phyloP scores from a whole-genome alignment of 2,797 vertebrate species.

The Echeneis naucrates region DNA sequence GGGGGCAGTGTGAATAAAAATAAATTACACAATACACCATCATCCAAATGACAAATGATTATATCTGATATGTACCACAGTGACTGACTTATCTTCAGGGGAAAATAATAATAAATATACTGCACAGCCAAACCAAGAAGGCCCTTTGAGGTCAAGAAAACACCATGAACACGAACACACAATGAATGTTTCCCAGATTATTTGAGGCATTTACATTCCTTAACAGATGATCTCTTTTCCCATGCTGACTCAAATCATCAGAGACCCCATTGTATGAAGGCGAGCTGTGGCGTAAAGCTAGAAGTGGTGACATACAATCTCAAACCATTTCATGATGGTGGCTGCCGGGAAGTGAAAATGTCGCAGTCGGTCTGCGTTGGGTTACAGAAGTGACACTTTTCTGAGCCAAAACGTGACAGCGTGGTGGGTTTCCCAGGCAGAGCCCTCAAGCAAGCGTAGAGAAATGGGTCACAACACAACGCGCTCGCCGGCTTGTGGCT shows the following conservation, averaged over 20 bases:
- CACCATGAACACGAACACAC: too few species aligned
- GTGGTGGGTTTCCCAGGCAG: constrained; percentile 57
- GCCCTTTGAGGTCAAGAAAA: not conserved
- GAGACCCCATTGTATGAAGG: constrained; percentile 64
- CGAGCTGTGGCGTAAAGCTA: constrained; percentile 48
- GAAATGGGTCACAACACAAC: constrained; percentile 76
- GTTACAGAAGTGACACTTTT: constrained; percentile 23
- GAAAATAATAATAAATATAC: not conserved
- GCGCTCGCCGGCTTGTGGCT: constrained; percentile 51
- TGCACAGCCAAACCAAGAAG: not conserved
- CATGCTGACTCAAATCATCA: constrained; percentile 56
- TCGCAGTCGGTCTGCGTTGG: not conserved
- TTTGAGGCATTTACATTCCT: constrained; percentile 72
- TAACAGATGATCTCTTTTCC: constrained; percentile 71
- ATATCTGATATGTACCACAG: not conserved
- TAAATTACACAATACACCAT: not conserved
- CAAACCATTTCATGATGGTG: constrained; percentile 1
- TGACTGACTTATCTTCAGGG: not conserved
- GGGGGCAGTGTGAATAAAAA: not conserved
- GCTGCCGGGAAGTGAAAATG: constrained; percentile 24
- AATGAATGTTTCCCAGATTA: constrained; percentile 50
- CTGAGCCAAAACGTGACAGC: constrained; percentile 38
- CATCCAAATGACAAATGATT: not conserved
- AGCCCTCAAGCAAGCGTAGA: constrained; percentile 64
- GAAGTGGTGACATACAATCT: constrained; percentile 37